Evolutionary conservation across 1,140 invertebrate species (phyloP).

Genomic region (Formica exsecta): DNA sequence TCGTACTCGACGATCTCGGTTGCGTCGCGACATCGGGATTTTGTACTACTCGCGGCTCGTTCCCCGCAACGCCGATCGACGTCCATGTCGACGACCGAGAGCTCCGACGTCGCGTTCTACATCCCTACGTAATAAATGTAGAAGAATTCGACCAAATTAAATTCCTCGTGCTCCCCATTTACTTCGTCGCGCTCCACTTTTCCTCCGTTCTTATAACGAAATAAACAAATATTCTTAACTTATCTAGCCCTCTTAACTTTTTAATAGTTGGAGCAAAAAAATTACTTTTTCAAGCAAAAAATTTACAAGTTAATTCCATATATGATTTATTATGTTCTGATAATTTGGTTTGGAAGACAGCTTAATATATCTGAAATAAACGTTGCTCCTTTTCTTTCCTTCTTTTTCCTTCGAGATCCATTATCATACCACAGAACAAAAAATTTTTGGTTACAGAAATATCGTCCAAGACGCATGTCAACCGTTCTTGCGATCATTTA

Average conservation of each 20-base stretch:
- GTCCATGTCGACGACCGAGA: conserved; percentile 64
- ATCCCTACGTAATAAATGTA: conserved; percentile 78
- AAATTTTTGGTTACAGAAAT: conserved; percentile 20
- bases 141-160: conserved; percentile 81
- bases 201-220: background rate
- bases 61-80: conserved; percentile 53
- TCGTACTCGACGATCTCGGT: conserved; percentile 32
- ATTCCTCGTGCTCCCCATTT: conserved; percentile 75
- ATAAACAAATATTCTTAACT: background rate
- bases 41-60: conserved; percentile 28
- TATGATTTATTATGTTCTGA: too few relatives aligned
- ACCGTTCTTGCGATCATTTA: background rate
- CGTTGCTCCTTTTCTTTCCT: background rate
- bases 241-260: too few relatives aligned
- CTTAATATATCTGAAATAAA: too few relatives aligned
- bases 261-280: too few relatives aligned
- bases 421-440: background rate
- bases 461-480: background rate
- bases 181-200: conserved; percentile 16
- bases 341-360: too few relatives aligned
- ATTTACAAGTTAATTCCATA: too few relatives aligned
- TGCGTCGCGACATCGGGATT: conserved; percentile 45
- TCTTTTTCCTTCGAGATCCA: background rate
- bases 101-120: conserved; percentile 70
- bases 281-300: too few relatives aligned